Conservation (phyloP, 2,888 invertebrate species). For the Gastracanthus pulcherrimus region DNA sequence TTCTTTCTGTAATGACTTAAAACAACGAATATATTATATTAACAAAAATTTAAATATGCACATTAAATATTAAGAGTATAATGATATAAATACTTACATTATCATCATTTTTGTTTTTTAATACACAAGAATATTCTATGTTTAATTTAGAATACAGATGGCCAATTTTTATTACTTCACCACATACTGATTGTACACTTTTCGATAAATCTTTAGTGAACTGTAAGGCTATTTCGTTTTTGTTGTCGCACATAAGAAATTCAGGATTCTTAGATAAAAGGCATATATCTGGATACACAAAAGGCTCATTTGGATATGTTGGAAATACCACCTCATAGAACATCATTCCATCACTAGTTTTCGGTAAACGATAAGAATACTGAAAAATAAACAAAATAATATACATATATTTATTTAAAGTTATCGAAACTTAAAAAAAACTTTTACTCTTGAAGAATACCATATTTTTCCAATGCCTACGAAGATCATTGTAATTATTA, state of each 20-base stretch:
- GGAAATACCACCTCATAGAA: constrained; percentile 71
- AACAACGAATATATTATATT: background rate
- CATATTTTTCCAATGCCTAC: constrained; percentile 76
- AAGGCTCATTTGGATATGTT: constrained; percentile 58
- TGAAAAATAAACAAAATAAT: constrained; percentile 58
- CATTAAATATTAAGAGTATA: background rate
- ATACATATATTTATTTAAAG: constrained; percentile 9
- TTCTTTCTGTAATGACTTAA: constrained; percentile 23
- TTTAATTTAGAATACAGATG: constrained; percentile 28
- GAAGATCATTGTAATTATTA: constrained; percentile 68
- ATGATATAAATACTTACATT: background rate
- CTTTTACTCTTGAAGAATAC: constrained; percentile 60
- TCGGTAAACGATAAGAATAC: constrained; percentile 73
- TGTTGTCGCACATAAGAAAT: constrained; percentile 53
- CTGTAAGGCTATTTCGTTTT: constrained; percentile 49
- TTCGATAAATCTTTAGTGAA: constrained; percentile 63
- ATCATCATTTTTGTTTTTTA: background rate
- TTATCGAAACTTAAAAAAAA: constrained; percentile 12
- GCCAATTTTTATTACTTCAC: constrained; percentile 54
- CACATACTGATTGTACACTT: constrained; percentile 62
- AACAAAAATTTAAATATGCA: background rate
- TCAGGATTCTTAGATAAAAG: constrained; percentile 61
- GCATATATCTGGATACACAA: constrained; percentile 70
- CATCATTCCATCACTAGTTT: constrained; percentile 63
- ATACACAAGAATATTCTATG: constrained; percentile 35